Conservation (phyloP, 2,888 invertebrate species). For the Thyatira batis region DNA sequence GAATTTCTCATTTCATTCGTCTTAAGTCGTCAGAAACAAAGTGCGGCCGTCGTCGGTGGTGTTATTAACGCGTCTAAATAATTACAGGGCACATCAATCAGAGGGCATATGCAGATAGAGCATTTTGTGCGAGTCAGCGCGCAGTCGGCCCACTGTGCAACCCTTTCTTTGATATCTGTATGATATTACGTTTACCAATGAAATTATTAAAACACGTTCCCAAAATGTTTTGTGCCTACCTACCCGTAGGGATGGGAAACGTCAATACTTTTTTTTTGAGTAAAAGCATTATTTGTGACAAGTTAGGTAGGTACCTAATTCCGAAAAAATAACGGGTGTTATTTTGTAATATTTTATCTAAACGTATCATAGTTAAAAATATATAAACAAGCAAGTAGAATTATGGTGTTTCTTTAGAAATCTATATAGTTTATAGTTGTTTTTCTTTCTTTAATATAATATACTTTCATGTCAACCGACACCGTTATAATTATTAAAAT, state of each 20-base stretch:
- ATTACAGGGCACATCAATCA: slow-evolving; percentile 83
- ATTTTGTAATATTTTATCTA: no score
- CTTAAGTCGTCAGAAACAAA: slow-evolving; percentile 81
- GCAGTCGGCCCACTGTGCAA: slow-evolving; percentile 74
- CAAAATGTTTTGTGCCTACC: slow-evolving; percentile 44
- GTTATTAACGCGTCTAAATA: slow-evolving; percentile 83
- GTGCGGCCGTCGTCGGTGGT: slow-evolving; percentile 77
- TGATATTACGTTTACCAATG: slow-evolving; percentile 77
- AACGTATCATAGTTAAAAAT: no score
- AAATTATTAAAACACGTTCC: slow-evolving; percentile 65
- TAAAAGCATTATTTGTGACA: not conserved
- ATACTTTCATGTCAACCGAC: not conserved
- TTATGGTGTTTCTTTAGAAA: no score
- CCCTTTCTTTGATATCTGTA: slow-evolving; percentile 79
- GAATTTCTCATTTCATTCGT: slow-evolving; percentile 81
- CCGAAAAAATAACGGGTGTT: no score
- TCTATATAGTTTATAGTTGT: no score
- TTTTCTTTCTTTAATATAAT: no score
- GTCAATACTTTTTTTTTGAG: slow-evolving; percentile 27
- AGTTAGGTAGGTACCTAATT: not conserved
- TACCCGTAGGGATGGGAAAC: slow-evolving; percentile 44
- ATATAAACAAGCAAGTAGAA: not conserved
- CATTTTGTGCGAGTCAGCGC: slow-evolving; percentile 80
- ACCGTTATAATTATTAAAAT: not conserved
- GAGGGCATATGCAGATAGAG: slow-evolving; percentile 78